Evolutionary conservation across 23 tunicate species (phyloP).

Genomic region (Clavelina lepadiformis): DNA sequence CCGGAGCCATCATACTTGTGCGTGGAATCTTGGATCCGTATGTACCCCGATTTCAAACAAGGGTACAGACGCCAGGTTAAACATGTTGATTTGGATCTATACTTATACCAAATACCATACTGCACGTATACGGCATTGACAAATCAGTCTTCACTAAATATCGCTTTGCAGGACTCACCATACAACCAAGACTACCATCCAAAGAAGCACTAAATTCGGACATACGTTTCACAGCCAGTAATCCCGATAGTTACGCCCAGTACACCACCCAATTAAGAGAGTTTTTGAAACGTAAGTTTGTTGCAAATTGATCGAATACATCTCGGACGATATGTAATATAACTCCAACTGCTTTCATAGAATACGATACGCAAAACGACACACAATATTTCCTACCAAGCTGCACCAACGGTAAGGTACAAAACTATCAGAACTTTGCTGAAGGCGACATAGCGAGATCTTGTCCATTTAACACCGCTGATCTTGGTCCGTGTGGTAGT

Average conservation of each 20-base stretch:
- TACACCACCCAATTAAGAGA: slow-evolving; percentile 19
- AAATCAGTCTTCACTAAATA: no score
- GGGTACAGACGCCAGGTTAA: slow-evolving; percentile 89
- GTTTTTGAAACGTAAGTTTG: slow-evolving; percentile 32
- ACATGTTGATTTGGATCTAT: no score
- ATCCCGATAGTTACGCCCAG: slow-evolving; percentile 22
- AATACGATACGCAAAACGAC: slow-evolving; percentile 17
- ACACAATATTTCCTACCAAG: neutral
- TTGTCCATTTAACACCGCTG: slow-evolving; percentile 29
- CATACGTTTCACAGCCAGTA: slow-evolving; percentile 31
- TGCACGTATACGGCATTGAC: no score
- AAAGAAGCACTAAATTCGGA: slow-evolving; percentile 39
- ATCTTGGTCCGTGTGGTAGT: slow-evolving; percentile 43
- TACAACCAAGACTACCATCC: slow-evolving; percentile 50
- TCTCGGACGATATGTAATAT: no score
- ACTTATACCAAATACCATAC: no score
- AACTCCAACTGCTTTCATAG: slow-evolving; percentile 1
- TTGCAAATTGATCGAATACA: no score
- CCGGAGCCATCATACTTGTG: slow-evolving; percentile 62
- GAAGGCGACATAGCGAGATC: slow-evolving; percentile 14
- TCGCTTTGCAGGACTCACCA: slow-evolving; percentile 38
- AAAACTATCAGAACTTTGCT: slow-evolving; percentile 19
- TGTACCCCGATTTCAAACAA: slow-evolving; percentile 77
- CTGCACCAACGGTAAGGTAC: slow-evolving; percentile 16
- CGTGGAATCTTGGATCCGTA: slow-evolving; percentile 45